Conservation (phyloP, 2,888 invertebrate genomes). For the Melinopterus prodromus region DNA sequence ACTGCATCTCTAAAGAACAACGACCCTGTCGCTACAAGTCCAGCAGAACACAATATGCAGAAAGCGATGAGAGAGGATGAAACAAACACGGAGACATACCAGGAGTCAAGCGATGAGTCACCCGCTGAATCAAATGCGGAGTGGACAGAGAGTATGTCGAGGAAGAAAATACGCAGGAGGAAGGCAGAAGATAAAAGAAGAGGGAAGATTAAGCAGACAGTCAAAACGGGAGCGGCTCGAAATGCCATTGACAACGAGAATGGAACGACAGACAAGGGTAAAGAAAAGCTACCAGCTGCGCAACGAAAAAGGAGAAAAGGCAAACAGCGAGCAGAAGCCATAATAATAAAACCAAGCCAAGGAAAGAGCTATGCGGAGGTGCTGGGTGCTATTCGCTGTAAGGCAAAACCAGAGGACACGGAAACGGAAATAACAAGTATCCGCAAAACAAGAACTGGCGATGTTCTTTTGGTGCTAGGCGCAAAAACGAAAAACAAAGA, state of each 20-base stretch:
- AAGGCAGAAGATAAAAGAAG: background rate
- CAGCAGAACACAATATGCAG: background rate
- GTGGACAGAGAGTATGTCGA: background rate
- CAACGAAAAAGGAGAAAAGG: background rate
- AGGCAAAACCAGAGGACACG: conserved; percentile 6
- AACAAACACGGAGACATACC: background rate
- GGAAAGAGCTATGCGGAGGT: conserved; percentile 16
- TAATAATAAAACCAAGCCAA: conserved; percentile 11
- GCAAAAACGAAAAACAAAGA: background rate
- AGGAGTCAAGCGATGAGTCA: background rate
- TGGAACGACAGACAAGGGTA: background rate
- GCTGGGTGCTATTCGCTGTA: background rate
- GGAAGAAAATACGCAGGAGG: background rate
- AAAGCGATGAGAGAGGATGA: background rate
- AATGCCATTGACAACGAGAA: background rate
- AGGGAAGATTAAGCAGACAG: background rate
- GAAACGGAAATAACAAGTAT: conserved; percentile 15
- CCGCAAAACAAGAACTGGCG: conserved; percentile 11
- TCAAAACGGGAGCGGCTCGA: background rate
- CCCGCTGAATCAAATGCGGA: background rate
- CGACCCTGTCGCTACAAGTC: background rate
- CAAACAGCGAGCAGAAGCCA: conserved; percentile 5
- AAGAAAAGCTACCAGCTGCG: background rate
- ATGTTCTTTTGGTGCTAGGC: background rate
- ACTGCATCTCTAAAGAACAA: background rate